Evolutionary conservation across 2,888 invertebrate genomes (phyloP).

Genomic region (Synergus japonicus): DNA sequence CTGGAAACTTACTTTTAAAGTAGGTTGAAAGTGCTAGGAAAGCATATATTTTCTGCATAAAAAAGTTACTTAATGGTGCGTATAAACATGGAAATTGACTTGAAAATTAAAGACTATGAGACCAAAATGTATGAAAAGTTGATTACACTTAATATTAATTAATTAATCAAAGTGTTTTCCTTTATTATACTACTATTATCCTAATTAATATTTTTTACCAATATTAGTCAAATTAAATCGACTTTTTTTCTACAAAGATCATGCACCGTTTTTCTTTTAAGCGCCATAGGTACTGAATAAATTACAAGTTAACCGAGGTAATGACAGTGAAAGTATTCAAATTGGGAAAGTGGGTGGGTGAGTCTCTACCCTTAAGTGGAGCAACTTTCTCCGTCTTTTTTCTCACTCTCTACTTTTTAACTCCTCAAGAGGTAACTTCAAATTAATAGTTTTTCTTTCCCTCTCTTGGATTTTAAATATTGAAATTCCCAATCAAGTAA

Average conservation of each 20-base stretch:
- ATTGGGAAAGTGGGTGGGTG: slow-evolving; percentile 34
- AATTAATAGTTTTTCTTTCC: slow-evolving; percentile 13
- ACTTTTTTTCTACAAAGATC: not conserved
- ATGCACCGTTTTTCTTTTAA: slow-evolving; percentile 4
- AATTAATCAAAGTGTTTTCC: no score
- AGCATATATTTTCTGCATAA: not conserved
- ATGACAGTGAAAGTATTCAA: slow-evolving; percentile 41
- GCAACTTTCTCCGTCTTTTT: slow-evolving; percentile 34
- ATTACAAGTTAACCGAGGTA: slow-evolving; percentile 36
- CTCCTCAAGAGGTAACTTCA: slow-evolving; percentile 8
- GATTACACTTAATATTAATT: not conserved
- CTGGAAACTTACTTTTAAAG: slow-evolving; percentile 13
- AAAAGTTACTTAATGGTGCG: not conserved
- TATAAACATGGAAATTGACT: not conserved
- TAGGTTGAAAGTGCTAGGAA: not conserved
- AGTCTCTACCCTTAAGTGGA: slow-evolving; percentile 40
- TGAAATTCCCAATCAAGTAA: not conserved
- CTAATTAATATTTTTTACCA: not conserved
- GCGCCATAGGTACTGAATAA: slow-evolving; percentile 37
- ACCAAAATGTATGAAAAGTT: not conserved
- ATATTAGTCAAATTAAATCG: not conserved
- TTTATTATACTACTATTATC: not conserved
- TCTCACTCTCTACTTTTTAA: slow-evolving; percentile 31
- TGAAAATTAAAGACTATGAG: not conserved
- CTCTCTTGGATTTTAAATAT: not conserved